These are phyloP conservation scores for Helogale parvula DNA, from an alignment of 2,113 vertebrate species.

Conservation along the genomic window DNA sequence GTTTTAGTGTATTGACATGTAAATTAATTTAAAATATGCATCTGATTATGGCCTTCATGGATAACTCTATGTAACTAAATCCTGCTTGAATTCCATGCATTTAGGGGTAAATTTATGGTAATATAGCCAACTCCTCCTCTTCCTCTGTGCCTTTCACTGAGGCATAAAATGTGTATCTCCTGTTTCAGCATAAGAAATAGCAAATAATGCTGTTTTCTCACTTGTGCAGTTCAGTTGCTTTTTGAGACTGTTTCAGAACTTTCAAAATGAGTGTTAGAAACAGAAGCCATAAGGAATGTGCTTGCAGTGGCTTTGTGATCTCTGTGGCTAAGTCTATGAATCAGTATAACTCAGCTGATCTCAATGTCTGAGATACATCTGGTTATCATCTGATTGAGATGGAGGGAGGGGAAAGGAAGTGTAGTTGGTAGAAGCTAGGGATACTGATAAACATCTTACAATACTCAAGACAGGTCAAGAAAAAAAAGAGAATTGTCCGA, in stretches of 20 bases:
- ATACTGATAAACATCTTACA: not conserved
- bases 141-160: not conserved
- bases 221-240: not conserved
- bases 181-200: conserved; percentile 8
- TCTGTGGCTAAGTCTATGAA: not conserved
- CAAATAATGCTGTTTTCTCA: not conserved
- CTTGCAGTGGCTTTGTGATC: not conserved
- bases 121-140: not conserved
- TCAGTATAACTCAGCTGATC: not conserved
- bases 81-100: not conserved
- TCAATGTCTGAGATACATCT: not conserved
- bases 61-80: not conserved
- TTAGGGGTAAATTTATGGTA: conserved; percentile 18
- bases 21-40: not conserved
- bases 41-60: not conserved
- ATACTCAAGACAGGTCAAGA: not conserved
- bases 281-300: not conserved
- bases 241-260: not conserved
- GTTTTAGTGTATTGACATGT: not conserved
- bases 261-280: not conserved
- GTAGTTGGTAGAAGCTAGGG: not conserved
- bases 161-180: not conserved
- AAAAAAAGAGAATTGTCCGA: not conserved
- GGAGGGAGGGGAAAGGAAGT: not conserved
- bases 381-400: not conserved